Evolutionary conservation across 2,888 invertebrate genomes (phyloP).

Genomic region (Drosophila cracens): DNA sequence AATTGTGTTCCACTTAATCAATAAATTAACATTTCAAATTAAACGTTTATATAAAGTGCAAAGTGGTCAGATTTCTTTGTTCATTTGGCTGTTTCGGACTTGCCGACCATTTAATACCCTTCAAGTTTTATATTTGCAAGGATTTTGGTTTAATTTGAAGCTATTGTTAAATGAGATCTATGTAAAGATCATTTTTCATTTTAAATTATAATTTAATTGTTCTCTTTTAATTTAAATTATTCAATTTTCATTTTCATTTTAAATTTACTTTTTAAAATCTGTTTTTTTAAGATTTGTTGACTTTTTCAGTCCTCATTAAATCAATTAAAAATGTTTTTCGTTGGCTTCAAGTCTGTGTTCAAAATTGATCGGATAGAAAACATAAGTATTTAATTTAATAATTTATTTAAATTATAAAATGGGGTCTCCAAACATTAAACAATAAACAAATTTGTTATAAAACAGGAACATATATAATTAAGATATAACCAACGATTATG

Average conservation of each 20-base stretch:
- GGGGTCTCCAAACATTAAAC: not conserved
- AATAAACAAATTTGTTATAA: not conserved
- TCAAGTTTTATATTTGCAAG: not conserved
- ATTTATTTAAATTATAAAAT: not conserved
- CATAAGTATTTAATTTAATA: not conserved
- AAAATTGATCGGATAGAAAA: not conserved
- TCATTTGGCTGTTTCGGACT: not conserved
- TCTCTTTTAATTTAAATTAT: not conserved
- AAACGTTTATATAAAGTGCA: not conserved
- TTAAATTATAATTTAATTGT: not conserved
- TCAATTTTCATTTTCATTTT: not conserved
- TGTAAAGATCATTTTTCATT: not conserved
- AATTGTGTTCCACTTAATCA: slow-evolving; percentile 13
- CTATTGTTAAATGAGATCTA: too few species aligned
- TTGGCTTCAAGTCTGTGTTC: not conserved
- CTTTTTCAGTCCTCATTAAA: not conserved
- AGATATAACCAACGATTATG: not conserved
- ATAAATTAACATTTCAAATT: slow-evolving; percentile 19
- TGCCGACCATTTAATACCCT: not conserved
- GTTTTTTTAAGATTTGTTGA: not conserved
- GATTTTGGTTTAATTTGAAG: not conserved
- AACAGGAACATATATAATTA: not conserved
- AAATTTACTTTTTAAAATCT: not conserved
- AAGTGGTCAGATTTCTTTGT: not conserved
- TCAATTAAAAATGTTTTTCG: not conserved